Evolutionary conservation across 1,140 invertebrate species (phyloP), one percentile per base, ranked within the genome.

Genomic region (Caenorhabditis tropicalis): DNA sequence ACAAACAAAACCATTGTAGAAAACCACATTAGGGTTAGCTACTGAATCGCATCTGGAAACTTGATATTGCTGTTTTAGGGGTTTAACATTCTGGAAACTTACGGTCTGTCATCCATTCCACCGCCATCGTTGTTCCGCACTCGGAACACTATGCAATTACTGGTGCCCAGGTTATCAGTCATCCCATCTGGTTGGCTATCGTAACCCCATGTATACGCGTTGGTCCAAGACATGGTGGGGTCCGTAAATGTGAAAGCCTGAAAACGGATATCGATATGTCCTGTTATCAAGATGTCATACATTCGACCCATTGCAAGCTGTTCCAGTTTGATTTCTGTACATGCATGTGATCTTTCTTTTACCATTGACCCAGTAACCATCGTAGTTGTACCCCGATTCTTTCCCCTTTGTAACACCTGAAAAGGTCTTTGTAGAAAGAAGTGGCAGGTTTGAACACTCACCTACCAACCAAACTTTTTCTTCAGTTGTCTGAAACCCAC

Each of bases 341-440:
- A 5, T 65, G 19, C 58, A 65, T 19, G 12, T 33, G 16, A 5
- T 7, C 16, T 65, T 65, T n/a, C 58, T 21, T 5, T 19, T n/a
- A 3, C 58, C 58, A 65, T 65, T 65, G 7, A 65, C 31, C 58
- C 58, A 65, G 24, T 65, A 65, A 33, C 12, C 58, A 65, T 65
- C 15, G 15, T 15, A 16, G 24, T 33, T 15, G 15, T 33, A 36
- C 0, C 2, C 4, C 53, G 24, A 6, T 29, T 58, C 29, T 7
- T 29, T 15, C 7, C 12, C 9, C 4, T 58, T 58, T 5, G 53
- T 29, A 9, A 27, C 10, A 7, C 12, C 53, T 65, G 58, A n/a
- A 33, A 33, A 36, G 10, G 15, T n/a, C 48, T 19, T 51, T 51
- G 48, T 6, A 3, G n/a, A 51, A n/a, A n/a, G n/a, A n/a, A n/a